Percentiles rank a stretch among this genome's conserved stretches.
Conservation (phyloP, 2,113 vertebrate species). For the Rhadina sibilatrix region DNA sequence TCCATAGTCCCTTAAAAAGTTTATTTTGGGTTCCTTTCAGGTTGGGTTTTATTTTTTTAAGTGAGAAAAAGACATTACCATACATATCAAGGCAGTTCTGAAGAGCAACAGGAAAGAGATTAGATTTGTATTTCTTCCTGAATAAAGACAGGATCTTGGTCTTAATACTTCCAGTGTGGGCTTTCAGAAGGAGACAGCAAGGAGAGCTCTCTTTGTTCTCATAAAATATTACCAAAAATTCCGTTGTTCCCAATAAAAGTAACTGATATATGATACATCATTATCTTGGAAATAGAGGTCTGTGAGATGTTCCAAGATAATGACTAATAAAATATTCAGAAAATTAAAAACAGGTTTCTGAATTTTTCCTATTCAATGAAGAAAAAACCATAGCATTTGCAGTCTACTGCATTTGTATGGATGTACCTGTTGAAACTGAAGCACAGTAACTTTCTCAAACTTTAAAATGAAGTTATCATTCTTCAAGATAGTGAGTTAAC, state of each 20-base stretch:
- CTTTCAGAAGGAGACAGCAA: background rate
- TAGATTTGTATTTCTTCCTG: slow-evolving; percentile 10
- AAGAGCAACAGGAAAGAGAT: slow-evolving; percentile 7
- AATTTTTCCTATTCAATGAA: background rate
- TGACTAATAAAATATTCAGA: background rate
- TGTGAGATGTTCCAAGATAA: background rate
- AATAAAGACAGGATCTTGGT: background rate
- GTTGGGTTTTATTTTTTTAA: background rate
- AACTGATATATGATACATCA: background rate
- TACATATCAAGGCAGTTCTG: background rate
- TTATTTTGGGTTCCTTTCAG: background rate
- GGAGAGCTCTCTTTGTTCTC: background rate
- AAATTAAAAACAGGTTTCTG: background rate
- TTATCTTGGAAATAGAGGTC: background rate
- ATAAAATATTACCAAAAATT: background rate
- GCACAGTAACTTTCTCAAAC: background rate
- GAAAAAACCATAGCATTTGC: background rate
- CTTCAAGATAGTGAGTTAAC: background rate
- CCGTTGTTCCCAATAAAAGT: background rate
- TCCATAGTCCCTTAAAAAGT: background rate
- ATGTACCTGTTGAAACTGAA: background rate
- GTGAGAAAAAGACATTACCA: background rate
- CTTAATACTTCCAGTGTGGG: background rate
- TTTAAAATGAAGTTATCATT: background rate
- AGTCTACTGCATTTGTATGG: background rate